Percentiles rank a stretch among this genome's conserved stretches.
Conservation (phyloP, 2,113 vertebrate species). For the Cisticola juncidis region DNA sequence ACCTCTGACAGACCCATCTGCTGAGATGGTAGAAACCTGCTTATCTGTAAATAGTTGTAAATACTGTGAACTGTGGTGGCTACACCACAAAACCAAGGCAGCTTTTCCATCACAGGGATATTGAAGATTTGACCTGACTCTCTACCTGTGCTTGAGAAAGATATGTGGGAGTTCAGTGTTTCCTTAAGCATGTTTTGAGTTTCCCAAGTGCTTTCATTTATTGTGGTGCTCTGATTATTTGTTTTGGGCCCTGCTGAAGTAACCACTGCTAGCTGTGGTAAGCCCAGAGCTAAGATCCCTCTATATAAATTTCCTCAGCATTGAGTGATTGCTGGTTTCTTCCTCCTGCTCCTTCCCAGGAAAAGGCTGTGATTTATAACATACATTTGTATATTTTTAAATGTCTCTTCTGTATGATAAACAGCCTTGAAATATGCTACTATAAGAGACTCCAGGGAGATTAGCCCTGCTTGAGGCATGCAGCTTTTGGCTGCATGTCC, state of each 20-base stretch:
- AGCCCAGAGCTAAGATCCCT: not conserved
- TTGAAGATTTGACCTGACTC: not conserved
- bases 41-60: slow-evolving; percentile 7
- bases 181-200: not conserved
- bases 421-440: not conserved
- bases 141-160: not conserved
- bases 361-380: not conserved
- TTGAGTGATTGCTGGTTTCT: not conserved
- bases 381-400: not conserved
- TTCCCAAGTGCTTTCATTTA: not conserved
- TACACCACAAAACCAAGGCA: not conserved
- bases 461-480: not conserved
- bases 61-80: not conserved
- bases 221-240: not conserved
- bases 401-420: slow-evolving; percentile 13
- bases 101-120: not conserved
- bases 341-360: not conserved
- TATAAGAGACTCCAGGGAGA: not conserved
- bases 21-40: not conserved
- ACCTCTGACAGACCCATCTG: not conserved
- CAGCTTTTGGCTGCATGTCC: not conserved
- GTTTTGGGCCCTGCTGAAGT: not conserved
- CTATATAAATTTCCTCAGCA: not conserved
- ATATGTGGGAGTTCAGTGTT: not conserved
- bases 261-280: not conserved